These are phyloP conservation scores for Poicephalus gulielmi DNA, from an alignment of 2,113 vertebrate genomes.

Conservation along the genomic window DNA sequence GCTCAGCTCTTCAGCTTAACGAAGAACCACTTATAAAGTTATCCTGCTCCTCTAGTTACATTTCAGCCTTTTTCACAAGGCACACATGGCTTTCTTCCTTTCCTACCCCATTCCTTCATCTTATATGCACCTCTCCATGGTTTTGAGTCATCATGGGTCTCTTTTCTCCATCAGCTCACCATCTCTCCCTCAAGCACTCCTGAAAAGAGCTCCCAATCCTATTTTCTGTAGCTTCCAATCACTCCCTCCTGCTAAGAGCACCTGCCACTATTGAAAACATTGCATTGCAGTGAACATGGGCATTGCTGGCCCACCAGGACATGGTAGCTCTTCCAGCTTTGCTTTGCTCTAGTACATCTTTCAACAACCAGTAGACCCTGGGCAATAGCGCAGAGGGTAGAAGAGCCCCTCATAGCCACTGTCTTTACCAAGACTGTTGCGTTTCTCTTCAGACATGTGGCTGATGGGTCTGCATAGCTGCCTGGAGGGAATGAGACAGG, in stretches of 20 bases:
- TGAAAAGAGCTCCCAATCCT: not conserved
- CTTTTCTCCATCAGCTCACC: not conserved
- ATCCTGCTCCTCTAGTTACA: not conserved
- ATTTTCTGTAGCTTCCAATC: not conserved
- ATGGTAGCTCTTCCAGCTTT: not conserved
- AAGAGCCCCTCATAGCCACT: not conserved
- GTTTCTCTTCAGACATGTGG: rapidly evolving
- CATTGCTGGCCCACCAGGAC: not conserved
- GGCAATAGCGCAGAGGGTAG: not conserved
- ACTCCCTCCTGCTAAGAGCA: not conserved
- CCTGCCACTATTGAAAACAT: not conserved
- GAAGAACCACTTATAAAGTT: not conserved
- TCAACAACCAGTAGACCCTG: not conserved
- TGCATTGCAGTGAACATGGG: not conserved
- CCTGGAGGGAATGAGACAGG: not conserved
- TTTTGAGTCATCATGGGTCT: not conserved
- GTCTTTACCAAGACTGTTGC: not conserved
- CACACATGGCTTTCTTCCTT: not conserved
- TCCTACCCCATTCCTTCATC: not conserved
- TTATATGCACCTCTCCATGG: not conserved
- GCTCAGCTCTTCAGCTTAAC: not conserved
- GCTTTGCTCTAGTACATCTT: not conserved
- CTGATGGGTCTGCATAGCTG: not conserved
- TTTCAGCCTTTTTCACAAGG: not conserved
- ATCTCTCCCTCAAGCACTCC: not conserved